Base-by-base conservation (phyloP, 2,888 invertebrate genomes). In the Acronicta alni region DNA sequence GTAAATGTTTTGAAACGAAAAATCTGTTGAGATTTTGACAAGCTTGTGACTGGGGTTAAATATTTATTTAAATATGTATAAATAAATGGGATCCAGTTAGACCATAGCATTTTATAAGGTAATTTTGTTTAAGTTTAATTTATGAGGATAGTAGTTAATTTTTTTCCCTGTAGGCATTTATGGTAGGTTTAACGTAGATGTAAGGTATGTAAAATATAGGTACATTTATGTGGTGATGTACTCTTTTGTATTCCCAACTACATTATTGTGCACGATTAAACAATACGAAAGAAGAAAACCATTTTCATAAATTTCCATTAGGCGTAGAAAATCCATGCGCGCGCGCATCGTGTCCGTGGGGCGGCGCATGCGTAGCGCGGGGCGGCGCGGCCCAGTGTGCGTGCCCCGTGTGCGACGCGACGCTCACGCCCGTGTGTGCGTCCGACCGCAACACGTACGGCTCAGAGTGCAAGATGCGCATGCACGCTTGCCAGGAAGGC, bases 391-490 rank as follows among this genome's bases (percentile, higher is more conserved):
- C 97, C 0, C 93, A 94, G 42, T 97, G 97, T 86, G 95, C 95
- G 16, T 97, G 97, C 81, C 96, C 96, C 0, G 92, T 95, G 0
- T 98, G 98, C 85, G 97, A 97, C 72, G 96, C 97, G 58, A 95
- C 96, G 32, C 96, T 97, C 52, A 96, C 97, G 42, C 96, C 98
- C 30, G 91, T 97, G 35, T 97, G 97, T 80, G 97, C 96, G 15
- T 96, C 96, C 57, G 97, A 97, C 83, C 96, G 96, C 70, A 96
- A 96, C 89, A 97, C 97, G 0, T 97, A 97, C 82, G 95, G 97
- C 57, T 98, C 97, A 84, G 97, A 97, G 82, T 98, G 98, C 87
- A 96, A 96, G 79, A 95, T 98, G 89, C 95, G 97, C 43, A 96
- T 97, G 90, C 96, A 97, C 80, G 97, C 97, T 0, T 98, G 98